phyloP scores from a whole-genome alignment of 2,888 invertebrate genomes.

The Lochmaea capreae region DNA sequence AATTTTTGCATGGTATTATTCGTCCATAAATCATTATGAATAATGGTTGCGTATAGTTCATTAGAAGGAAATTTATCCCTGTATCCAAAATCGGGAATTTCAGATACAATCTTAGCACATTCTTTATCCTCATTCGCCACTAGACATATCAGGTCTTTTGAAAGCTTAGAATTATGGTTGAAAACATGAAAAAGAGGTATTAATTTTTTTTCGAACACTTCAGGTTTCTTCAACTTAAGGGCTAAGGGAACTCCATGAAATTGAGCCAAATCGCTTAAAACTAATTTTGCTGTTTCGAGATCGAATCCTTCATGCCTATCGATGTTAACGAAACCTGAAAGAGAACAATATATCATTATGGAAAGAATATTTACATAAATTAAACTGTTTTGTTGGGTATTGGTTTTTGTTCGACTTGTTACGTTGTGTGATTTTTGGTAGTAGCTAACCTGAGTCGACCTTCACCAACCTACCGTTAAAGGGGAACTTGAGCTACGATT shows the following conservation, averaged over 20 bases:
- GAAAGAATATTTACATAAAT: too few relatives aligned
- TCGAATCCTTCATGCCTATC: constrained; percentile 67
- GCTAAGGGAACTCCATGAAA: constrained; percentile 70
- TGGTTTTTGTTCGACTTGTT: too few relatives aligned
- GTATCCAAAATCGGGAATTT: neutral
- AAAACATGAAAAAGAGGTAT: constrained; percentile 54
- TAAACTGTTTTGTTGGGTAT: too few relatives aligned
- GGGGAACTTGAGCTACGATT: too few relatives aligned
- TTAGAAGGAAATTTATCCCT: constrained; percentile 12
- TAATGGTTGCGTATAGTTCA: constrained; percentile 65
- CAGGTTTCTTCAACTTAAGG: constrained; percentile 64
- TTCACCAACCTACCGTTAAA: too few relatives aligned
- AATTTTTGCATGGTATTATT: constrained; percentile 70
- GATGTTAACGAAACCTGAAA: constrained; percentile 66
- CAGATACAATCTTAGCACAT: neutral
- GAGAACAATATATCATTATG: neutral
- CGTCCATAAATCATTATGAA: constrained; percentile 71
- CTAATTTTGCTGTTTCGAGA: constrained; percentile 64
- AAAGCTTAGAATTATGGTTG: neutral
- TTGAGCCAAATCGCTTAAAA: constrained; percentile 66
- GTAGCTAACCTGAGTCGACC: too few relatives aligned
- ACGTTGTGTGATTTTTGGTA: too few relatives aligned
- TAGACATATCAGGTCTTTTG: neutral
- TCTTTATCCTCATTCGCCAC: neutral
- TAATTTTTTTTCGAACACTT: constrained; percentile 60